Percentiles rank a stretch among this genome's conserved stretches.
These are phyloP conservation scores for Brotogeris chrysoptera DNA, from an alignment of 2,797 vertebrate species.

Conservation along the genomic window DNA sequence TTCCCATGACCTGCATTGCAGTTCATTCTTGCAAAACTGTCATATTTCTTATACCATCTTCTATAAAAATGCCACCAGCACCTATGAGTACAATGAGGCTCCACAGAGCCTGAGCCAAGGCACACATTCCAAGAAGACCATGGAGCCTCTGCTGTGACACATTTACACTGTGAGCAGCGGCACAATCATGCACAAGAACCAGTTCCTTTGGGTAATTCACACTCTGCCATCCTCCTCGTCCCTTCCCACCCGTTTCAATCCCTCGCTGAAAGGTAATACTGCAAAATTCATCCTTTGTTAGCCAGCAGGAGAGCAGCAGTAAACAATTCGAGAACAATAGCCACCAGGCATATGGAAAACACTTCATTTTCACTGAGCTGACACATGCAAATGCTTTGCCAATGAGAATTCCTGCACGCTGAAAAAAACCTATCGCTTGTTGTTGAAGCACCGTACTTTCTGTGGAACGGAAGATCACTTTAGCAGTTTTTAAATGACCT, in stretches of 20 bases:
- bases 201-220: background rate
- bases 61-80: background rate
- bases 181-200: background rate
- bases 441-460: background rate
- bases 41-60: background rate
- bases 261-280: background rate
- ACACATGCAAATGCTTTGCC: background rate
- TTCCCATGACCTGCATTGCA: background rate
- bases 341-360: conserved; percentile 20
- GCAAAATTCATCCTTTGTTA: conserved; percentile 19
- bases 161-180: fast-evolving
- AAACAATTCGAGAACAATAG: conserved; percentile 4
- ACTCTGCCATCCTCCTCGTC: background rate
- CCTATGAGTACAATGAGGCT: fast-evolving
- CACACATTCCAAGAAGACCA: background rate
- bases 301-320: background rate
- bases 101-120: background rate
- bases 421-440: background rate
- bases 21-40: background rate
- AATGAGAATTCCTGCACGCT: background rate
- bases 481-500: background rate
- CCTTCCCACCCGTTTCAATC: background rate
- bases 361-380: background rate
- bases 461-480: background rate
- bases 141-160: background rate